Conservation (phyloP, 2,113 vertebrate genomes). For the Myrmophylax atrothorax region DNA sequence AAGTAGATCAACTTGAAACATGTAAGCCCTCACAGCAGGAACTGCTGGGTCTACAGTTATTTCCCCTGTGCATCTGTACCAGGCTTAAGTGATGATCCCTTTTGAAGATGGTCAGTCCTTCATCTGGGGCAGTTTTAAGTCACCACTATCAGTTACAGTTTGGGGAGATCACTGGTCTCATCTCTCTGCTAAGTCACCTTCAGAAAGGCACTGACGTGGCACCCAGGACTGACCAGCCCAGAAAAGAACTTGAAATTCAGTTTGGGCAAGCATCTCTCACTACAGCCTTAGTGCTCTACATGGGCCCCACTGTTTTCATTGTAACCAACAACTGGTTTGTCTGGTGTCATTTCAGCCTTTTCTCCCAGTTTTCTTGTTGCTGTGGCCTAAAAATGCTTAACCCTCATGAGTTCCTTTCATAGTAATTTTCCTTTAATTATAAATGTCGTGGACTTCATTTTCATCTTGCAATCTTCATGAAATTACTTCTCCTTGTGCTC, state of each 20-base stretch:
- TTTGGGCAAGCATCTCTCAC: neutral
- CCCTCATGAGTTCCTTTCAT: neutral
- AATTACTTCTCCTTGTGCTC: neutral
- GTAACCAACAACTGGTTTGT: neutral
- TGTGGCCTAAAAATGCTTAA: neutral
- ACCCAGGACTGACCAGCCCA: neutral
- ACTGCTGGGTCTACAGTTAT: neutral
- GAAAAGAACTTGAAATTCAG: neutral
- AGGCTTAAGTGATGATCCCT: neutral
- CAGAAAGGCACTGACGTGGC: neutral
- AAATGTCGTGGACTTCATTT: neutral
- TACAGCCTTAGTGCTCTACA: neutral
- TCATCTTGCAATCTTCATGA: neutral
- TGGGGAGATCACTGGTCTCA: neutral
- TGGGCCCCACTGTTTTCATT: neutral
- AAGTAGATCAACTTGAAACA: conserved; percentile 21
- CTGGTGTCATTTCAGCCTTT: neutral
- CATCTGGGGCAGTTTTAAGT: neutral
- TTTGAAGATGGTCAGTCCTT: neutral
- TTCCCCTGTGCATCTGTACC: neutral
- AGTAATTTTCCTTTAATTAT: neutral
- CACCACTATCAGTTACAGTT: neutral
- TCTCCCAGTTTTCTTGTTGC: neutral
- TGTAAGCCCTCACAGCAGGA: neutral
- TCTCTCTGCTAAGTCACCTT: neutral